A percentile compares a stretch with the other conserved stretches of the same genome.
These are phyloP conservation scores for Nilaparvata lugens DNA, from an alignment of 1,140 invertebrate species.

Conservation along the genomic window DNA sequence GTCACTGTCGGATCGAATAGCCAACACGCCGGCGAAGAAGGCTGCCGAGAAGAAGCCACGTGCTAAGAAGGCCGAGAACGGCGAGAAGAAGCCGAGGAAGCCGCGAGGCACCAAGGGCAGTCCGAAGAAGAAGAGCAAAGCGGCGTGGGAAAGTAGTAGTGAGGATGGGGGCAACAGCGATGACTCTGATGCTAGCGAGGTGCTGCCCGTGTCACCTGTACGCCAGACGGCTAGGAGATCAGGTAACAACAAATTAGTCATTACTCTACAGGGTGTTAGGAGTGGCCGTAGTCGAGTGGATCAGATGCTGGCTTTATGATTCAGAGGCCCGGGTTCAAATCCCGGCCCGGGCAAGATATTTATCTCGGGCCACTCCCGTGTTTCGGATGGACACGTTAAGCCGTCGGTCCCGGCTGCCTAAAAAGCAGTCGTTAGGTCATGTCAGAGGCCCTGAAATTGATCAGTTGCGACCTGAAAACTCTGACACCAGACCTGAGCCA, in stretches of 20 bases:
- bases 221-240: slow-evolving; percentile 17
- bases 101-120: slow-evolving; percentile 7
- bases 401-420: no score
- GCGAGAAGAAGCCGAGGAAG: background rate
- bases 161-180: background rate
- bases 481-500: no score
- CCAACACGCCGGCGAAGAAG: slow-evolving; percentile 35
- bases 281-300: no score
- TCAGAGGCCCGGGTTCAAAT: no score
- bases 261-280: background rate
- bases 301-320: no score
- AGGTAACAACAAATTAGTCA: background rate
- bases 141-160: background rate
- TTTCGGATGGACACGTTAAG: no score
- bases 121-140: slow-evolving; percentile 21
- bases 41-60: slow-evolving; percentile 36
- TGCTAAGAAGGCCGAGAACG: slow-evolving; percentile 30
- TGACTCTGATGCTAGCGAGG: background rate
- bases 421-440: no score
- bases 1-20: slow-evolving; percentile 46
- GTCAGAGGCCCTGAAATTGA: no score
- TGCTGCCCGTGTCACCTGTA: background rate
- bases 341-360: no score
- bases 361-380: no score
- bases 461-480: no score